Conservation (phyloP, 2,797 vertebrate species). For the Taeniopygia guttata region DNA sequence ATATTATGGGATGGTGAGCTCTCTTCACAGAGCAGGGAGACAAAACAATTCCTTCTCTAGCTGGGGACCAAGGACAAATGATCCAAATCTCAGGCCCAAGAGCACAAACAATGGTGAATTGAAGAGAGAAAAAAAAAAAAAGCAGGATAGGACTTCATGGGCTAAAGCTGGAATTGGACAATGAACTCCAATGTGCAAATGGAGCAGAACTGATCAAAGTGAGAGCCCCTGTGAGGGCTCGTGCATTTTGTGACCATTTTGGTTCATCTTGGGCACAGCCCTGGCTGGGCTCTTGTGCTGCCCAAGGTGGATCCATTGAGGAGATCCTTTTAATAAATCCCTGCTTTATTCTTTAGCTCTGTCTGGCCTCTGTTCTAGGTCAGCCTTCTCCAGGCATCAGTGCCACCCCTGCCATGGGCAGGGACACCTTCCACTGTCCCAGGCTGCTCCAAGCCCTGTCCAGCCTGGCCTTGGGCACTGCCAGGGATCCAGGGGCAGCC, state of each 20-base stretch:
- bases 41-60: neutral
- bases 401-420: no score
- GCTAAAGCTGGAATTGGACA: fast-evolving
- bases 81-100: neutral
- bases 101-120: neutral
- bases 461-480: fast-evolving
- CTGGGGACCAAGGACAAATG: neutral
- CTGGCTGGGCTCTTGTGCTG: neutral
- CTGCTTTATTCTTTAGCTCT: neutral
- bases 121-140: neutral
- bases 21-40: fast-evolving
- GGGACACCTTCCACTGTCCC: fast-evolving
- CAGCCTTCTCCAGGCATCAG: neutral
- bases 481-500: neutral
- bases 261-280: neutral
- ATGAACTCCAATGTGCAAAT: neutral
- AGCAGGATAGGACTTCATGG: neutral
- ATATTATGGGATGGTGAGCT: neutral
- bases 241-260: neutral
- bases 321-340: neutral
- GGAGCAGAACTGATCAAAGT: neutral
- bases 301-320: neutral
- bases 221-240: fast-evolving
- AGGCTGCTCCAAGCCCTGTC: neutral
- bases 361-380: neutral